Evolutionary conservation across 2,113 vertebrate genomes (phyloP).

Genomic region (Chrysochloris asiatica): DNA sequence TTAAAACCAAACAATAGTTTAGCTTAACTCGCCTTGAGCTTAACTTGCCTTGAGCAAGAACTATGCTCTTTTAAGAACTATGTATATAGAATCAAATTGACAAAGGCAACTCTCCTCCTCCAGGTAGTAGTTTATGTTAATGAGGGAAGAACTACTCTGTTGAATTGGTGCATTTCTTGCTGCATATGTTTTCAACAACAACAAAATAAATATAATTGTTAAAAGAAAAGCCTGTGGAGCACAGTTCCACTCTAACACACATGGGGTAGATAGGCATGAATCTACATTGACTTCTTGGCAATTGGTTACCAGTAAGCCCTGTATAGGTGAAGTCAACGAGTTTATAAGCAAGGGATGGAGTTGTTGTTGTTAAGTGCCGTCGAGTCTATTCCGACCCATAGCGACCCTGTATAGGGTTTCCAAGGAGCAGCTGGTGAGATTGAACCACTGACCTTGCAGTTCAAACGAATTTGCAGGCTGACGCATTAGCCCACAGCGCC

Average conservation of each 20-base stretch:
- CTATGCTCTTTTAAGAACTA: no score
- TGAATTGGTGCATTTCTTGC: not conserved
- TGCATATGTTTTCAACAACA: not conserved
- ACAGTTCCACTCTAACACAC: not conserved
- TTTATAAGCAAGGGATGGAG: not conserved
- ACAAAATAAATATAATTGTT: not conserved
- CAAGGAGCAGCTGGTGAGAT: no score
- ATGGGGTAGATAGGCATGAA: not conserved
- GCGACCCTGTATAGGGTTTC: no score
- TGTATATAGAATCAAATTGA: not conserved
- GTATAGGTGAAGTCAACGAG: not conserved
- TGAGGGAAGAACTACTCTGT: not conserved
- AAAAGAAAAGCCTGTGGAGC: not conserved
- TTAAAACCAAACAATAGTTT: no score
- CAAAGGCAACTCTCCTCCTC: not conserved
- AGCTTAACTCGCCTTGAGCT: no score
- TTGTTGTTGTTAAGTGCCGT: no score
- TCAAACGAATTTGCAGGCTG: no score
- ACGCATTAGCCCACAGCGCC: no score
- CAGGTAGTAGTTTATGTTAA: not conserved
- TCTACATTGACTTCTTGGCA: not conserved
- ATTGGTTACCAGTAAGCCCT: not conserved
- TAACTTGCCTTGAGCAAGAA: no score
- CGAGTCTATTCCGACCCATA: no score
- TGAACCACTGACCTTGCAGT: no score